Percentiles rank a stretch among this genome's conserved stretches.
Conservation (phyloP, 2,797 vertebrate genomes). For the Scolopax bukidnonensis region DNA sequence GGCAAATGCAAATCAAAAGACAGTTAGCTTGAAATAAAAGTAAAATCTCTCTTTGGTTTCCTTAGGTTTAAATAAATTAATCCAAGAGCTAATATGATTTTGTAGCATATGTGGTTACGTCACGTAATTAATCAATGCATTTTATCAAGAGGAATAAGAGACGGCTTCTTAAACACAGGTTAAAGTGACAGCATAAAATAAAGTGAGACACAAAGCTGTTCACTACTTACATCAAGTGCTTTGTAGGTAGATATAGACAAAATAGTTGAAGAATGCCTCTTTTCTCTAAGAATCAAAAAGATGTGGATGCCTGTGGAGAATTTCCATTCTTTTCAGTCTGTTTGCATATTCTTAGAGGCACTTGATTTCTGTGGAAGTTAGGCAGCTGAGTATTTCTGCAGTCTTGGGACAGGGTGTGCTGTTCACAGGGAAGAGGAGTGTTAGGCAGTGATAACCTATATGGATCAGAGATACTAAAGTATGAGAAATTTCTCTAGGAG, state of each 20-base stretch:
- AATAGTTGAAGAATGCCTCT: background rate
- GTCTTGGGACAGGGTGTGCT: background rate
- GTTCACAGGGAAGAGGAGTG: background rate
- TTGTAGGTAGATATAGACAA: background rate
- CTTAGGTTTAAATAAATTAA: conserved; percentile 12
- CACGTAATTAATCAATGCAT: background rate
- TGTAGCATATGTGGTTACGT: background rate
- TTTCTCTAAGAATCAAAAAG: background rate
- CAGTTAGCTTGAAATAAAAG: conserved; percentile 15
- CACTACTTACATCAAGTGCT: background rate
- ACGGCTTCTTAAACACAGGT: background rate
- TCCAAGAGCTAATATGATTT: background rate
- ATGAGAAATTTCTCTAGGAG: background rate
- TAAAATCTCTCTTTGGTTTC: conserved; percentile 14
- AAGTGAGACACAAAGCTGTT: background rate
- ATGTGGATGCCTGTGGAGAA: background rate
- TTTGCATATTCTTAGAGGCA: background rate
- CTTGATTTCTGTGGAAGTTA: background rate
- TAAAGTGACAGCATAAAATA: background rate
- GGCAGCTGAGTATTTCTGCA: background rate
- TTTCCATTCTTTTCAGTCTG: background rate
- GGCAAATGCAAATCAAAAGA: conserved; percentile 26
- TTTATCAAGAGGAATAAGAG: background rate
- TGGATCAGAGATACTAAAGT: background rate
- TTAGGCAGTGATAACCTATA: background rate